Evolutionary conservation across 2,113 vertebrate species (phyloP).

Genomic region (Sylvietta virens): DNA sequence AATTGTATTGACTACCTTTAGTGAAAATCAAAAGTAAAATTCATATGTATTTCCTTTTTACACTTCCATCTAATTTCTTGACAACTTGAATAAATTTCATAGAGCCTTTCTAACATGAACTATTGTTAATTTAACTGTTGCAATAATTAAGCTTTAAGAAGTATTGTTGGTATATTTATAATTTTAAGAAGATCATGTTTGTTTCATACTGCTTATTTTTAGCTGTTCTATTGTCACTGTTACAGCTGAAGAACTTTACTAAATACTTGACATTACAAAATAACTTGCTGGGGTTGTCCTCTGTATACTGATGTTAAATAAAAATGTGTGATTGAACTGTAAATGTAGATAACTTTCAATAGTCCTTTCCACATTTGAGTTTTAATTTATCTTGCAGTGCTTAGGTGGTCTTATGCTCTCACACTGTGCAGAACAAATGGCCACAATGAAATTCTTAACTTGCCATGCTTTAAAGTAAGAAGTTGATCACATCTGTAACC

Average conservation of each 20-base stretch:
- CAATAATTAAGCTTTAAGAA: constrained; percentile 69
- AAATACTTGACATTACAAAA: constrained; percentile 54
- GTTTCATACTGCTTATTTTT: constrained; percentile 68
- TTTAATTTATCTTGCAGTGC: constrained; percentile 28
- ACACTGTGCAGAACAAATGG: not conserved
- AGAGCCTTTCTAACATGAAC: constrained; percentile 70
- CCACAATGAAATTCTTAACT: not conserved
- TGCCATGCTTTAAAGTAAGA: not conserved
- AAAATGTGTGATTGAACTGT: constrained; percentile 61
- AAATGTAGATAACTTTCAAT: constrained; percentile 55
- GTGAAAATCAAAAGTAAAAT: constrained; percentile 68
- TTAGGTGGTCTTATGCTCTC: not conserved
- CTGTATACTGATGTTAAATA: constrained; percentile 68
- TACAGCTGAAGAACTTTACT: constrained; percentile 64
- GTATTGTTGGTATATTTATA: constrained; percentile 68
- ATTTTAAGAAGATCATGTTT: constrained; percentile 63
- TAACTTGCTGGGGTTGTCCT: constrained; percentile 63
- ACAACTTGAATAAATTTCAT: constrained; percentile 74
- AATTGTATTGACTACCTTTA: constrained; percentile 66
- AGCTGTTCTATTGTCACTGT: constrained; percentile 63
- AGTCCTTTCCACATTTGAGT: constrained; percentile 54
- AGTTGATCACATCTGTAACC: not conserved
- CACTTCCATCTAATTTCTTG: constrained; percentile 69
- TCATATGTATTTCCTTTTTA: constrained; percentile 68
- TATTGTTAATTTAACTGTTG: constrained; percentile 66